phyloP scores from a whole-genome alignment of 2,888 invertebrate species.

The Exephanes ischioxanthus region DNA sequence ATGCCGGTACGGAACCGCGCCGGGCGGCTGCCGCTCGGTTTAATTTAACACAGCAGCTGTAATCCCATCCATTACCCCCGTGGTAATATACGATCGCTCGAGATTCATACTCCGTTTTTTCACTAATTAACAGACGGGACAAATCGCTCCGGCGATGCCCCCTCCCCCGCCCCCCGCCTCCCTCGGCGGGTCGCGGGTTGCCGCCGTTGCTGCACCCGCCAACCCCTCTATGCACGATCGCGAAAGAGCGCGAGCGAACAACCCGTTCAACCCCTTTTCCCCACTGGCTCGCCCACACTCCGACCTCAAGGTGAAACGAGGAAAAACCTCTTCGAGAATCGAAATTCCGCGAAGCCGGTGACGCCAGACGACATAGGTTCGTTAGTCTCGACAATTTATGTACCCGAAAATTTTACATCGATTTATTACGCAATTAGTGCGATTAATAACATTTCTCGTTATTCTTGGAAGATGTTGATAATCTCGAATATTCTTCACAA shows the following conservation, averaged over 20 bases:
- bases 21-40: constrained; percentile 82
- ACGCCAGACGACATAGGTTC: neutral
- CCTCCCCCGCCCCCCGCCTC: constrained; percentile 61
- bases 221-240: constrained; percentile 64
- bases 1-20: constrained; percentile 74
- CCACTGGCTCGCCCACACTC: constrained; percentile 62
- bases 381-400: constrained; percentile 24
- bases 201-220: constrained; percentile 55
- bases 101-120: constrained; percentile 85
- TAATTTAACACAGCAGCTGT: constrained; percentile 85
- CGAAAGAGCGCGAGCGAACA: constrained; percentile 67
- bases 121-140: constrained; percentile 86
- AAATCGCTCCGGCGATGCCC: constrained; percentile 84
- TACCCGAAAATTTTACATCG: constrained; percentile 20
- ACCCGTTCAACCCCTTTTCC: constrained; percentile 66
- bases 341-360: constrained; percentile 46
- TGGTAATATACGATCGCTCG: constrained; percentile 85
- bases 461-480: neutral
- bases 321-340: constrained; percentile 49
- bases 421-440: constrained; percentile 38
- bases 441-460: constrained; percentile 26
- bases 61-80: constrained; percentile 85
- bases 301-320: constrained; percentile 70
- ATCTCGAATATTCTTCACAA: neutral
- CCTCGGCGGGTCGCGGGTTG: constrained; percentile 50